A percentile compares a stretch with the other conserved stretches of the same genome.
phyloP scores from a whole-genome alignment of 2,888 invertebrate species.

The Tachina fera region DNA sequence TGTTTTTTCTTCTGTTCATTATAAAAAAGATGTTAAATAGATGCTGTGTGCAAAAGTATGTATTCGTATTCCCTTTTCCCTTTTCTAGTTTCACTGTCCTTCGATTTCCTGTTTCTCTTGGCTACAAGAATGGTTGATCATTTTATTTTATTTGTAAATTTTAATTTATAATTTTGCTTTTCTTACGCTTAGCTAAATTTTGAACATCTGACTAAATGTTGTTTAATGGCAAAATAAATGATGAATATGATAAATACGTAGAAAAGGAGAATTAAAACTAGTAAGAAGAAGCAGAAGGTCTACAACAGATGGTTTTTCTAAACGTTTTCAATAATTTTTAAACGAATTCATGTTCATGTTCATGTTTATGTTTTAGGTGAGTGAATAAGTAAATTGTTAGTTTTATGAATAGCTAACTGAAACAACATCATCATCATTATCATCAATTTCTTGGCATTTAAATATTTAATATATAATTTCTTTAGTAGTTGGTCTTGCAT shows the following conservation, averaged over 20 bases:
- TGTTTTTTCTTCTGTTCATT: slow-evolving; percentile 24
- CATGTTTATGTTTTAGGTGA: background rate
- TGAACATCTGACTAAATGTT: slow-evolving; percentile 52
- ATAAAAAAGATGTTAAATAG: slow-evolving; percentile 15
- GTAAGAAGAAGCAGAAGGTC: slow-evolving; percentile 25
- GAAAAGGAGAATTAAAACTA: background rate
- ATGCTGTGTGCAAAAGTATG: background rate
- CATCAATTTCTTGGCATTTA: slow-evolving; percentile 13
- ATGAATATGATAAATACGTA: background rate
- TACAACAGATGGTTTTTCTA: slow-evolving; percentile 53
- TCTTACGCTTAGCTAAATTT: slow-evolving; percentile 63
- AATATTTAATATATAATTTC: slow-evolving; percentile 42
- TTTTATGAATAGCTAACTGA: slow-evolving; percentile 11
- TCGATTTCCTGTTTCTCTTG: background rate
- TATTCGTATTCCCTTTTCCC: background rate
- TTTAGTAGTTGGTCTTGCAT: background rate
- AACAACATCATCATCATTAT: background rate
- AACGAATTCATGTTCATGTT: slow-evolving; percentile 33
- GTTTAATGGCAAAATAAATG: slow-evolving; percentile 19
- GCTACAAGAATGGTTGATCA: slow-evolving; percentile 1
- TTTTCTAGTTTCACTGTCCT: background rate
- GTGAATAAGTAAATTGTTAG: slow-evolving; percentile 28
- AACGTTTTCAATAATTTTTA: slow-evolving; percentile 28
- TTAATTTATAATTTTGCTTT: slow-evolving; percentile 64
- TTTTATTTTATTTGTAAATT: slow-evolving; percentile 37